Conservation (phyloP, 2,797 vertebrate genomes). For the Eptatretus atami region DNA sequence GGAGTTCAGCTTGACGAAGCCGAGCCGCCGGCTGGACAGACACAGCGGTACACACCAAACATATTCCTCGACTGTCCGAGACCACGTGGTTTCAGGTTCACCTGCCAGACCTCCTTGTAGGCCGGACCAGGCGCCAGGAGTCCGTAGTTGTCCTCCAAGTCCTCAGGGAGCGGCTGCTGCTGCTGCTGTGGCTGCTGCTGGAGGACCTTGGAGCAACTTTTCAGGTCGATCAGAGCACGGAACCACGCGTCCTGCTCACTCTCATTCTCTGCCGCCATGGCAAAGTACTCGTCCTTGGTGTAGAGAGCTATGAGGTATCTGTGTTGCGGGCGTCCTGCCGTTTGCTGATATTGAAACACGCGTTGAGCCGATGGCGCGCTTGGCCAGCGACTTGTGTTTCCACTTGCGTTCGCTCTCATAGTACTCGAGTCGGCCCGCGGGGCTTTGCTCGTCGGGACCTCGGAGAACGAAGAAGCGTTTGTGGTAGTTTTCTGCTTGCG, state of each 20-base stretch:
- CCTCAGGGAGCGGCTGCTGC: constrained; percentile 7
- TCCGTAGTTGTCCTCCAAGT: constrained; percentile 16
- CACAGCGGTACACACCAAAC: constrained; percentile 53
- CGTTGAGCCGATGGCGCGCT: constrained; percentile 46
- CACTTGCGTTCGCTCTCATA: constrained; percentile 65
- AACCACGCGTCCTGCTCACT: constrained; percentile 45
- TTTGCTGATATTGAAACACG: constrained; percentile 60
- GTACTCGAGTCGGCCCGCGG: constrained; percentile 35
- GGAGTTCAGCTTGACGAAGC: constrained; percentile 44
- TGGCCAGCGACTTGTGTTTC: constrained; percentile 45
- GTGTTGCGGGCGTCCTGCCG: constrained; percentile 52
- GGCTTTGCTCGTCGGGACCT: constrained; percentile 30
- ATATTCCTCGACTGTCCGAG: constrained; percentile 45
- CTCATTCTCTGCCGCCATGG: constrained; percentile 39
- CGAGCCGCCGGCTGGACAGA: constrained; percentile 46
- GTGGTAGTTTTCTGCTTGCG: constrained; percentile 64
- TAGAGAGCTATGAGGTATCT: constrained; percentile 47
- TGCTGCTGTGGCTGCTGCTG: background rate
- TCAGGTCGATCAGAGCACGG: constrained; percentile 34
- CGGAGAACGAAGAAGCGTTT: constrained; percentile 52
- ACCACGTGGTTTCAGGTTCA: constrained; percentile 47
- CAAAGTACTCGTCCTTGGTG: constrained; percentile 46
- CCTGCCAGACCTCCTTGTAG: constrained; percentile 55
- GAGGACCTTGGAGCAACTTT: constrained; percentile 13
- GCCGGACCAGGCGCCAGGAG: constrained; percentile 30